Conservation (phyloP, 2,797 vertebrate genomes). For the Buceros bicornis region DNA sequence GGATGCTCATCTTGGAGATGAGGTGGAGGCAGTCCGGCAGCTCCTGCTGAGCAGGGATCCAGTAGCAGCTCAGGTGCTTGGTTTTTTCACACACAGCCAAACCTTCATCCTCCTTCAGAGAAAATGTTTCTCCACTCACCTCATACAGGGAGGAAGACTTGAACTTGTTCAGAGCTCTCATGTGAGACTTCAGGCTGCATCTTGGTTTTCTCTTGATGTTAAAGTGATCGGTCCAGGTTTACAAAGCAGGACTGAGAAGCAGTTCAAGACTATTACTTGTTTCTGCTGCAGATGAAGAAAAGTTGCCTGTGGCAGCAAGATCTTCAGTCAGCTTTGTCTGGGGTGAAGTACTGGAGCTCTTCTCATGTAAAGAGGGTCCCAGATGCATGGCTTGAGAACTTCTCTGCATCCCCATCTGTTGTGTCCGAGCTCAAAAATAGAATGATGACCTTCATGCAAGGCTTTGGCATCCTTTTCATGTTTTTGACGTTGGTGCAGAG, state of each 20-base stretch:
- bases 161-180: background rate
- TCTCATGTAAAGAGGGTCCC: background rate
- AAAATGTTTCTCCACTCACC: background rate
- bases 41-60: background rate
- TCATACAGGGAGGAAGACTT: background rate
- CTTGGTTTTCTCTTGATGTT: background rate
- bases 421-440: background rate
- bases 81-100: background rate
- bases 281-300: background rate
- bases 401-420: too few species aligned
- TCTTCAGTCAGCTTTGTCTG: background rate
- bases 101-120: background rate
- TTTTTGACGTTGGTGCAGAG: background rate
- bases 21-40: background rate
- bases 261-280: background rate
- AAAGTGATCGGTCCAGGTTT: accelerated
- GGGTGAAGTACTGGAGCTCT: background rate
- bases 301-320: background rate
- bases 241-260: background rate
- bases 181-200: background rate
- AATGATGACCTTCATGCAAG: background rate
- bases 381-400: accelerated
- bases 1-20: background rate
- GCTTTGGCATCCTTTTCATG: background rate
- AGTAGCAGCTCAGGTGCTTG: background rate